Evolutionary conservation across 2,888 invertebrate species (phyloP).

Genomic region (Megastigmus dorsalis): DNA sequence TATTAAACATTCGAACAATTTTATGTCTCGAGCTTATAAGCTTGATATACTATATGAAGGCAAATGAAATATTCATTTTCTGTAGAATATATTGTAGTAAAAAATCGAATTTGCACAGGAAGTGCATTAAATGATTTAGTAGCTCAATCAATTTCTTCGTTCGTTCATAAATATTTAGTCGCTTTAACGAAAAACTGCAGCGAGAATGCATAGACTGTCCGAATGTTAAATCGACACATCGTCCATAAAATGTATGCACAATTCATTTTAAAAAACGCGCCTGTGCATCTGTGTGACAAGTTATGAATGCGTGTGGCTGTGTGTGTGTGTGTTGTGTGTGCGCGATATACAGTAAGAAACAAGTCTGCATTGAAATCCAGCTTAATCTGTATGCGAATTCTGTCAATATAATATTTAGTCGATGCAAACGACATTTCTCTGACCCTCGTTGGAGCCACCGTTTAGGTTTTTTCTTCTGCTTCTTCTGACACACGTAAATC

Average conservation of each 20-base stretch:
- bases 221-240: slow-evolving; percentile 62
- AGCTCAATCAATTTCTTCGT: too few species aligned
- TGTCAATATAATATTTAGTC: slow-evolving; percentile 19
- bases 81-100: too few species aligned
- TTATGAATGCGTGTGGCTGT: slow-evolving; percentile 58
- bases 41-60: too few species aligned
- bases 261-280: slow-evolving; percentile 59
- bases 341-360: slow-evolving; percentile 24
- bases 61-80: too few species aligned
- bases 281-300: neutral
- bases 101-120: too few species aligned
- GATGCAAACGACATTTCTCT: neutral
- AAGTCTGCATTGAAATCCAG: slow-evolving; percentile 9
- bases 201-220: too few species aligned
- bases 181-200: too few species aligned
- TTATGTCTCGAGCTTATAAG: too few species aligned
- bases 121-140: too few species aligned
- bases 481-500: neutral
- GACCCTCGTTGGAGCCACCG: neutral
- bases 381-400: slow-evolving; percentile 25
- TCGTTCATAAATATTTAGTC: too few species aligned
- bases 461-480: neutral
- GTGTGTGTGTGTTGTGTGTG: neutral
- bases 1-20: slow-evolving; percentile 28
- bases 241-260: slow-evolving; percentile 20